Percentiles rank a stretch among this genome's conserved stretches.
phyloP scores from a whole-genome alignment of 2,888 invertebrate genomes.

The Buathra laborator region DNA sequence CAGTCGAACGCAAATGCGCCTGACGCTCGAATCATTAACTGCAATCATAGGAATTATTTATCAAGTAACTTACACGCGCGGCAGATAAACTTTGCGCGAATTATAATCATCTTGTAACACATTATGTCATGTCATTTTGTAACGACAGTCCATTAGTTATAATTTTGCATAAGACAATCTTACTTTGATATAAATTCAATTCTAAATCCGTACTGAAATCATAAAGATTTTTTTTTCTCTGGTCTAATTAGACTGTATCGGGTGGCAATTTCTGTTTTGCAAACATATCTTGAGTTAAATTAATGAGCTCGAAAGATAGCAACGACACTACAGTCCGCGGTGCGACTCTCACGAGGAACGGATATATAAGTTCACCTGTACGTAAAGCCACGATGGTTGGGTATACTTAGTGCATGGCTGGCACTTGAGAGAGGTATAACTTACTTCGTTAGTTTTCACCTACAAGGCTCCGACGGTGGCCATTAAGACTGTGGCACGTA shows the following conservation, averaged over 20 bases:
- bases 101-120: slow-evolving; percentile 40
- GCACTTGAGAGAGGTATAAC: slow-evolving; percentile 64
- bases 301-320: slow-evolving; percentile 28
- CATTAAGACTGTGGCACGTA: slow-evolving; percentile 62
- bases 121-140: slow-evolving; percentile 8
- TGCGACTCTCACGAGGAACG: slow-evolving; percentile 54
- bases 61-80: slow-evolving; percentile 37
- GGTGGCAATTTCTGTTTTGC: slow-evolving; percentile 43
- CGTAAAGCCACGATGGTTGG: slow-evolving; percentile 23
- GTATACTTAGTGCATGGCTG: slow-evolving; percentile 42
- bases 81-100: slow-evolving; percentile 46
- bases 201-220: slow-evolving; percentile 2
- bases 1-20: slow-evolving; percentile 65
- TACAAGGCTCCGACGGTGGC: slow-evolving; percentile 66
- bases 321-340: slow-evolving; percentile 15
- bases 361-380: slow-evolving; percentile 38
- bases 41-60: slow-evolving; percentile 45
- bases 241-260: slow-evolving; percentile 8
- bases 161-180: slow-evolving; percentile 32
- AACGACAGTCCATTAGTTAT: not conserved
- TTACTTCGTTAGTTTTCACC: slow-evolving; percentile 71
- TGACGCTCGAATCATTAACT: slow-evolving; percentile 19
- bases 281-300: slow-evolving; percentile 21
- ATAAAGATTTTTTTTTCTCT: slow-evolving; percentile 22
- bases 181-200: slow-evolving; percentile 27